phyloP scores from a whole-genome alignment of 2,888 invertebrate species.

The Andrena praecox region DNA sequence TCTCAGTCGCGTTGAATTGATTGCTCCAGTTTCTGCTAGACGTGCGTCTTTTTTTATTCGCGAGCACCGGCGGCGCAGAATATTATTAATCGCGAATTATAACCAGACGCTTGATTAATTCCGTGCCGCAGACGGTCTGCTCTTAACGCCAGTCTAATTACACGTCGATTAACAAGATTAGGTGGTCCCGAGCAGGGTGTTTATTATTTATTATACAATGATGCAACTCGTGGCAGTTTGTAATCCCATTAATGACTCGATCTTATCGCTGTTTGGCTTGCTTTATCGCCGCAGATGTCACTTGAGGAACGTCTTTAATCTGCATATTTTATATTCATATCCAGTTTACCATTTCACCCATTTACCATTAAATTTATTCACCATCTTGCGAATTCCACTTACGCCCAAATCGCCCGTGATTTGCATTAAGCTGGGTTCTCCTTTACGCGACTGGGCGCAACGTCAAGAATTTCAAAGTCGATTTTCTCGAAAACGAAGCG shows the following conservation, averaged over 20 bases:
- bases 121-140: not conserved
- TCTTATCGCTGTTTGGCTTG: not conserved
- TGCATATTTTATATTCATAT: no score
- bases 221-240: not conserved
- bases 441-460: no score
- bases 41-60: not conserved
- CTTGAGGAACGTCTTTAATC: no score
- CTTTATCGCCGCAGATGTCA: not conserved
- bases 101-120: slow-evolving; percentile 5
- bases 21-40: not conserved
- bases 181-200: not conserved
- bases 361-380: no score
- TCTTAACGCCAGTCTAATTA: not conserved
- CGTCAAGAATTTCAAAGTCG: no score
- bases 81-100: slow-evolving; percentile 9
- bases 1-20: not conserved
- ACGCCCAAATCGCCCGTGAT: no score
- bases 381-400: no score
- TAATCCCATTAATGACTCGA: not conserved
- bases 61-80: slow-evolving; percentile 2
- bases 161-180: not conserved
- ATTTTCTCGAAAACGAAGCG: no score
- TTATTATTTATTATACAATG: not conserved
- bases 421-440: no score
- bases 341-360: no score